Percentiles rank a stretch among this genome's conserved stretches.
Evolutionary conservation across 1,140 invertebrate species (phyloP).

Genomic region (Drosophila equinoxialis): DNA sequence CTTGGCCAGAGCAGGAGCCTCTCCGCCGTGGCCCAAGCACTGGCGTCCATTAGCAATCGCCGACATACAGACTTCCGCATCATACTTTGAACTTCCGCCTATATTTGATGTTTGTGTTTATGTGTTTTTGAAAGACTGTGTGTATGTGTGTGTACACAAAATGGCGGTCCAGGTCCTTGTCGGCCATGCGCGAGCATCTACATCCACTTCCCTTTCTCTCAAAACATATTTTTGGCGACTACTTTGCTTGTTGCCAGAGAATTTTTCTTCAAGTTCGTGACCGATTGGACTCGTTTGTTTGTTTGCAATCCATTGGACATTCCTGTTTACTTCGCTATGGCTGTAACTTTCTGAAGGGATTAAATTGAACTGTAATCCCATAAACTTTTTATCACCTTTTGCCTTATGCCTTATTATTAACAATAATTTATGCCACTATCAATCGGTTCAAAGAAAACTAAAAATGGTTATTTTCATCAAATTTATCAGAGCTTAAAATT

Average conservation of each 20-base stretch:
- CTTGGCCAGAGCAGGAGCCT: constrained; percentile 33
- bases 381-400: no score
- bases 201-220: constrained; percentile 20
- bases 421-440: no score
- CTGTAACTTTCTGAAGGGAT: no score
- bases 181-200: constrained; percentile 70
- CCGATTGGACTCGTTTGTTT: constrained; percentile 24
- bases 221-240: constrained; percentile 36
- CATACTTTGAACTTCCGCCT: constrained; percentile 79
- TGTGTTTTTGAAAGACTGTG: constrained; percentile 22
- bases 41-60: constrained; percentile 80
- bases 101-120: constrained; percentile 56
- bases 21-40: constrained; percentile 14
- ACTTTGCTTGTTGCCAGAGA: constrained; percentile 45
- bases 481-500: no score
- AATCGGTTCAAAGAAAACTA: no score
- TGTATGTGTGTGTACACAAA: constrained; percentile 58
- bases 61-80: constrained; percentile 80
- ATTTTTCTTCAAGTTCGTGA: constrained; percentile 33
- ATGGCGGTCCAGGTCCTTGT: constrained; percentile 66
- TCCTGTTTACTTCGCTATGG: not conserved
- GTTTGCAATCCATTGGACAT: constrained; percentile 13
- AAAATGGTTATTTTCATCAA: no score
- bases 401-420: no score
- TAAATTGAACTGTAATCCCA: no score